Evolutionary conservation across 2,113 vertebrate genomes (phyloP), one percentile per base, ranked within the genome.

Genomic region (Tauraco erythrolophus): DNA sequence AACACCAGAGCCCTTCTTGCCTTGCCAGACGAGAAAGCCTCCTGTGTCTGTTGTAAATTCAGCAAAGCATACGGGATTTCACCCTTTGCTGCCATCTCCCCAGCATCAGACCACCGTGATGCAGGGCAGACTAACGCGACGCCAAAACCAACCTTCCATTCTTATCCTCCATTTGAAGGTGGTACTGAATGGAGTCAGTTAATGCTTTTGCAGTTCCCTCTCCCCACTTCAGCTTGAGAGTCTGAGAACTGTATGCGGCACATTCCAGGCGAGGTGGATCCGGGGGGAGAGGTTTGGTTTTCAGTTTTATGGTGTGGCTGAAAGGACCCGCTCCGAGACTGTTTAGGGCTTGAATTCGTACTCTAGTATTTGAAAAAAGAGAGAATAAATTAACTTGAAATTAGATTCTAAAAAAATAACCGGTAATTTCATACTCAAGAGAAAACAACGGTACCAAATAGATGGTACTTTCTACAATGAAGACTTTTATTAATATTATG

Each of bases 281-380:
- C 1, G 99, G 99, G 35, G 99, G 99, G 11, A 99, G 98, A 91
- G 99, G 99, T 96, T 99, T 99, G 46, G 99, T 99, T 99, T 99
- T 99, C 98, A 99, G 97, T 97, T 99, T 99, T 96, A 99, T 99
- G 94, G 98, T 99, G 97, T 99, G 99, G 97, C 99, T 99, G 97
- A 99, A 99, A 97, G 99, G 99, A 91, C 99, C 99, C 0, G 99
- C 98, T 89, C 99, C 99, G 19, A 99, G 98, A 96, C 98, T 99
- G 96, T 99, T 99, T n/a, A 99, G 98, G 92, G 99, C 99, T 98
- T 99, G 99, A 98, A 99, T 99, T 85, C 99, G 98, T 98, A 99
- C 99, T 98, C 99, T 99, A 90, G 53, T 54, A 75, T 79, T 79
- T 86, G 83, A 46, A 91, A 84, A 71, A 81, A 80, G 57, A 75